Conservation (phyloP, 2,113 vertebrate genomes). For the Jaculus jaculus region DNA sequence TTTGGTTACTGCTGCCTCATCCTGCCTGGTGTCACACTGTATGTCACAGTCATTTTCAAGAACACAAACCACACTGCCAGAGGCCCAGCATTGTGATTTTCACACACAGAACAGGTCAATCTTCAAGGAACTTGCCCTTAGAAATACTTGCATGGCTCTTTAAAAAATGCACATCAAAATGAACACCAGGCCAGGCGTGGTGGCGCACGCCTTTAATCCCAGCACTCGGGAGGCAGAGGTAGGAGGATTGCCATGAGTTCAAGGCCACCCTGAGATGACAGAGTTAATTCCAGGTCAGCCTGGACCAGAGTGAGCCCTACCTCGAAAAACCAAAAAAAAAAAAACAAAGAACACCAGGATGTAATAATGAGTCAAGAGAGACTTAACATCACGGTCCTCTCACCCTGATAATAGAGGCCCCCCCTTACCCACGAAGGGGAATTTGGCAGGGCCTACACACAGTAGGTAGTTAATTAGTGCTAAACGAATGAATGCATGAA, state of each 20-base stretch:
- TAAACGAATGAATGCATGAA: neutral
- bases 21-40: neutral
- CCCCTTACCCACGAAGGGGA: neutral
- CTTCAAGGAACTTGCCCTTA: neutral
- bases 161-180: constrained; percentile 7
- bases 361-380: neutral
- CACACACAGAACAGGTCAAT: neutral
- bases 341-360: too few species aligned
- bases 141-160: neutral
- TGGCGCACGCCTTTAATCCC: too few species aligned
- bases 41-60: constrained; percentile 16
- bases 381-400: neutral
- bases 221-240: too few species aligned
- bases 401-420: neutral
- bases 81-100: neutral
- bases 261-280: too few species aligned
- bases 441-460: neutral
- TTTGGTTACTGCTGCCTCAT: neutral
- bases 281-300: too few species aligned
- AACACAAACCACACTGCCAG: neutral
- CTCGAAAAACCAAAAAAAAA: too few species aligned
- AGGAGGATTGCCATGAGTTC: too few species aligned
- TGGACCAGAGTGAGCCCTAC: too few species aligned
- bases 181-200: too few species aligned
- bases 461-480: neutral